phyloP scores from a whole-genome alignment of 2,113 vertebrate genomes.

The Barnardius zonarius region DNA sequence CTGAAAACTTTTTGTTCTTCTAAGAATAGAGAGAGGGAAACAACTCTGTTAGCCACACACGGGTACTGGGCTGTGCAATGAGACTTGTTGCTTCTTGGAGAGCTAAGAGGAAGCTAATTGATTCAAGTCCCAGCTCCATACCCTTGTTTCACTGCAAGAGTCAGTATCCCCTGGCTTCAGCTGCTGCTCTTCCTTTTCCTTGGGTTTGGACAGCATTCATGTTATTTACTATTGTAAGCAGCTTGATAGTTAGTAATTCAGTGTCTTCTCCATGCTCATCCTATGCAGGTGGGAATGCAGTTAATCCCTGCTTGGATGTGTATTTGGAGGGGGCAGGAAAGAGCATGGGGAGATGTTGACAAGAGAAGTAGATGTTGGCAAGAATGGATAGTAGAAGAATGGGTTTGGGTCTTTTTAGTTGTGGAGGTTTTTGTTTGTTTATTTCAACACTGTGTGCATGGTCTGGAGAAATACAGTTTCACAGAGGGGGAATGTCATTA shows the following conservation, averaged over 20 bases:
- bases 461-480: neutral
- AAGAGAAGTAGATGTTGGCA: neutral
- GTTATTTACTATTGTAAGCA: neutral
- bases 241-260: neutral
- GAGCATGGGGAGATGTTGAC: neutral
- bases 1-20: neutral
- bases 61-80: neutral
- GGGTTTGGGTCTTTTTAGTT: neutral
- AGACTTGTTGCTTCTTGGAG: neutral
- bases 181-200: neutral
- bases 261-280: neutral
- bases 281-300: neutral
- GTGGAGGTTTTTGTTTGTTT: neutral
- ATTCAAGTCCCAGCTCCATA: neutral
- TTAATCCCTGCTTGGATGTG: fast-evolving
- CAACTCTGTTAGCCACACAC: neutral
- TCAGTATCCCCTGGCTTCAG: neutral
- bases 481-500: neutral
- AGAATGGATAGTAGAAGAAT: neutral
- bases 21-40: neutral
- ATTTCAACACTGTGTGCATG: neutral
- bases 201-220: neutral
- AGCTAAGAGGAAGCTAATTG: neutral
- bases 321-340: neutral
- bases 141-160: neutral